Evolutionary conservation across 2,888 invertebrate species (phyloP), one percentile per base, ranked within the genome.

Genomic region (Helleia helle): DNA sequence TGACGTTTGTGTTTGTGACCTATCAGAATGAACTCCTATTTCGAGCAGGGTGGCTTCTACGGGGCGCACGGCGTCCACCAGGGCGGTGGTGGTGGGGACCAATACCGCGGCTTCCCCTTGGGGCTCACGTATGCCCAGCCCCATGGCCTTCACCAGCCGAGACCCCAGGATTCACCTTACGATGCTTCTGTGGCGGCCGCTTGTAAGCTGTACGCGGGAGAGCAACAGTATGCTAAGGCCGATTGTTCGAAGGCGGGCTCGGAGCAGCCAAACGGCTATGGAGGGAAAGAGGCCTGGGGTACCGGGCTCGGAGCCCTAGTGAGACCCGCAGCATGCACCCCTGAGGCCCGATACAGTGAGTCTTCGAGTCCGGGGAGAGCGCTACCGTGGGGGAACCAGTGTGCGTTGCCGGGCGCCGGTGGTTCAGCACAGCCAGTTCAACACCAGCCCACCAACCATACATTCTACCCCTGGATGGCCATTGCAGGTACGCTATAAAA

Each of bases 381-480:
- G 43, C 86, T 90, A 44, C 93, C 94, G 51, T 94, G 95, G 93
- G 93, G 93, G 77, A 94, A 94, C 86, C 93, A 93, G 76, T 95
- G 95, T 87, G 90, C 92, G 59, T 87, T 95, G 66, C 94, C 94
- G 66, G 91, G 93, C 56, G 88, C 93, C 51, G 91, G 93, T 51
- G 89, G 92, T 66, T 90, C 93, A 57, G 90, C 91, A 38, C 93
- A 93, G 59, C 94, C 93, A 71, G 91, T 94, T 56, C 94, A 95
- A 83, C 95, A 95, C 85, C 93, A 94, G 86, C 89, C 92, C 79
- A 90, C 90, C 86, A 94, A 91, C 84, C 95, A 96, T 89, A 95
- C 95, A 71, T 96, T 96, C 88, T 96, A 96, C 87, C 96, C 96
- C 62, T 96, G 96, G 96, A 96, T 96, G 96, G 96, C 96, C 86